Conservation (phyloP, 1,140 invertebrate species). For the Bombus cullumanus region DNA sequence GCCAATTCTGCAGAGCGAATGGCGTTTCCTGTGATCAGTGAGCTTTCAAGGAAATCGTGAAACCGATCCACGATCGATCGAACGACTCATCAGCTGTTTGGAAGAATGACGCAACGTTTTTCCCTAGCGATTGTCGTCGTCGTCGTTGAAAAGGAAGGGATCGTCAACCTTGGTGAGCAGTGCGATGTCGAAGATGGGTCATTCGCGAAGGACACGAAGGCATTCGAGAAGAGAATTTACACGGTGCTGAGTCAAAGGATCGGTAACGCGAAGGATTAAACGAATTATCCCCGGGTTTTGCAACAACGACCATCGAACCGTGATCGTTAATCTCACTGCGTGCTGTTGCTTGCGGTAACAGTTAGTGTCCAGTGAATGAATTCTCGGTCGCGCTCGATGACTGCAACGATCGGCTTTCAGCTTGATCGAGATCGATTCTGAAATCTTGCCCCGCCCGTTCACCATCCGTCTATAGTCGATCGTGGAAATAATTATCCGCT, state of each 20-base stretch:
- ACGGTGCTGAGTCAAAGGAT: constrained; percentile 11
- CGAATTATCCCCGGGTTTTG: background rate
- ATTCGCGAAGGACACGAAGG: constrained; percentile 12
- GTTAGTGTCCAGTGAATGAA: constrained; percentile 70
- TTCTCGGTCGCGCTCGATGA: constrained; percentile 26
- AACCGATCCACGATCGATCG: background rate
- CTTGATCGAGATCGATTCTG: constrained; percentile 29
- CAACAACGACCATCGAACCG: constrained; percentile 11
- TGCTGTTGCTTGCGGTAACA: constrained; percentile 72
- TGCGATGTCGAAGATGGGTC: constrained; percentile 24
- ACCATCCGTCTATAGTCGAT: background rate
- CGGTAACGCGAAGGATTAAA: background rate
- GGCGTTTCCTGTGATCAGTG: background rate
- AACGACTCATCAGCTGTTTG: constrained; percentile 18
- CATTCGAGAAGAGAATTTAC: background rate
- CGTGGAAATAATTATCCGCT: background rate
- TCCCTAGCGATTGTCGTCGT: background rate
- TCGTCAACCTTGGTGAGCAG: background rate
- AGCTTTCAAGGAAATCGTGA: background rate
- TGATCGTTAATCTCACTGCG: constrained; percentile 62
- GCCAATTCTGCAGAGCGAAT: background rate
- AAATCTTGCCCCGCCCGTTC: background rate
- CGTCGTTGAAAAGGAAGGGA: background rate
- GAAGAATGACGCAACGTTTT: constrained; percentile 22
- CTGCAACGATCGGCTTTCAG: background rate